phyloP scores from a whole-genome alignment of 2,888 invertebrate species.

The Idaea dimidiata region DNA sequence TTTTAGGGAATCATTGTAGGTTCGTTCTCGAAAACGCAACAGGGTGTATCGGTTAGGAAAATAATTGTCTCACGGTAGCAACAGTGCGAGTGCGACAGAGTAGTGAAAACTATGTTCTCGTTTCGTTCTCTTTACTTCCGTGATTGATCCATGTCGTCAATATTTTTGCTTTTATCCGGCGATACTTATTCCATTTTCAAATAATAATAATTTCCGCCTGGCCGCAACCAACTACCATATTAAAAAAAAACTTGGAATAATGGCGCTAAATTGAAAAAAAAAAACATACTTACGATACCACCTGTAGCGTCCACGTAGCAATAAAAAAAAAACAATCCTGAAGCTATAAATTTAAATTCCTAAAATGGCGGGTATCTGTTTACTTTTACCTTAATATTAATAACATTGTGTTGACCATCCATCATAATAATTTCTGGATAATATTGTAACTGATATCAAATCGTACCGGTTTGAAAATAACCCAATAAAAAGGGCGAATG shows the following conservation, averaged over 20 bases:
- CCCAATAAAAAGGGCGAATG: conserved; percentile 26
- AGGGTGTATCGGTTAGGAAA: too few species aligned
- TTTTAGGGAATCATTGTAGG: too few species aligned
- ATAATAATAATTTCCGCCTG: conserved; percentile 13
- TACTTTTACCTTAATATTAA: conserved; percentile 7
- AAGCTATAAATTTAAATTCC: background rate
- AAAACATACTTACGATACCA: conserved; percentile 48
- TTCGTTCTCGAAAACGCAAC: too few species aligned
- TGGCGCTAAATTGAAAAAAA: conserved; percentile 63
- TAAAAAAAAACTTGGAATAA: conserved; percentile 47
- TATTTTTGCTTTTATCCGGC: background rate
- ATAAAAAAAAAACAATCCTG: conserved; percentile 19
- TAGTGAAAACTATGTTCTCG: background rate
- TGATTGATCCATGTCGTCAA: background rate
- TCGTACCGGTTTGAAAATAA: conserved; percentile 10
- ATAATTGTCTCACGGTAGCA: too few species aligned
- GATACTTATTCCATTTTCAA: too few species aligned
- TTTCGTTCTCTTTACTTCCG: background rate
- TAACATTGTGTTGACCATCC: conserved; percentile 5
- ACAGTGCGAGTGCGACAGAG: too few species aligned
- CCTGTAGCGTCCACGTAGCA: conserved; percentile 35
- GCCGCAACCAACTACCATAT: conserved; percentile 32
- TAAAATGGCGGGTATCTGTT: background rate
- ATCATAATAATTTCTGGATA: conserved; percentile 4
- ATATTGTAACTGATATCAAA: conserved; percentile 21